Evolutionary conservation across 1,140 invertebrate species (phyloP), one percentile per base, ranked within the genome.

Genomic region (Triops longicaudatus): DNA sequence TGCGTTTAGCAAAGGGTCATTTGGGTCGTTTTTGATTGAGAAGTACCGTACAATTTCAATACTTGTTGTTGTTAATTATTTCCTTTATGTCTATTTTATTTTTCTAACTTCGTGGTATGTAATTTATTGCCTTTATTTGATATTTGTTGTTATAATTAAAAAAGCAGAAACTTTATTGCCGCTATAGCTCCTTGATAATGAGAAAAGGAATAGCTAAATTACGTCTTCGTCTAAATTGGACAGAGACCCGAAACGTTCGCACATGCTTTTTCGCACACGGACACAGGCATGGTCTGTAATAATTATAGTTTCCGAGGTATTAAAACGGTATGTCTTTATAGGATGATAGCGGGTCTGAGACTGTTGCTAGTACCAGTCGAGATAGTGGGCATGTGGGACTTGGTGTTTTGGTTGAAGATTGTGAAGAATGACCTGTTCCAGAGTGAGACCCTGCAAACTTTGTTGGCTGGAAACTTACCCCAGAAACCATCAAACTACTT

Each of bases 281-380:
- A 63, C 50, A 63, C 50, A 63, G 50, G 50, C 17, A 63, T 63
- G 50, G 50, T 1, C 10, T 63, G 17, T 14, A 63, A 63, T 22
- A 14, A 63, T 12, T 63, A 63, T 63, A 7, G 1, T 14, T 14
- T 14, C 6, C 17, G 3, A 14, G 50, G 10, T 63, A 63, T 14
- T 63, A 63, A 63, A 63, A 63, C 50, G 50, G 50, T 63, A 17
- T 63, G 11, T 63, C 22, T 63, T 63, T n/a, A 63, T 63, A 63
- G 50, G 50, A 63, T 0, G 50, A 63, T 6, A 63, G 50, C 50
- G 50, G 17, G 50, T 63, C 50, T 63, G 50, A 63, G 14, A 10
- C 50, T 63, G 50, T 63, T 63, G 7, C 50, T 63, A 14, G 50
- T 63, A 12, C 50, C 17, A 63, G 10, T 63, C 50, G 17, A 63